A percentile compares a stretch with the other conserved stretches of the same genome.
phyloP scores from a whole-genome alignment of 2,113 vertebrate species.

The Lanius collurio region DNA sequence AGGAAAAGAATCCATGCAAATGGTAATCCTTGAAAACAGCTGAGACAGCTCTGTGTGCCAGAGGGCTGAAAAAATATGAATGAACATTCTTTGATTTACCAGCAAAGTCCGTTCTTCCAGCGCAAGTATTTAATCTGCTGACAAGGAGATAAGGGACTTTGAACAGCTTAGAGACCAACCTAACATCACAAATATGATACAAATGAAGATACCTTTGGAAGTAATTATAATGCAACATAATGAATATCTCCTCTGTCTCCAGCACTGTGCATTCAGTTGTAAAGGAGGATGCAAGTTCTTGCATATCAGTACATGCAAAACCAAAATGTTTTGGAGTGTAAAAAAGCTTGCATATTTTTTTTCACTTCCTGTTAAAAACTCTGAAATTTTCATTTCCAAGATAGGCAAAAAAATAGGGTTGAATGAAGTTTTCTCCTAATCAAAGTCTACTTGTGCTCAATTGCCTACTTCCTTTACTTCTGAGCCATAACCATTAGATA shows the following conservation, averaged over 20 bases:
- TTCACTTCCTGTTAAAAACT: neutral
- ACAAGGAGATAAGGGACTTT: neutral
- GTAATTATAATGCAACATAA: neutral
- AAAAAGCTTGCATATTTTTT: neutral
- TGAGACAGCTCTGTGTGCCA: neutral
- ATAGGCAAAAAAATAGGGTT: neutral
- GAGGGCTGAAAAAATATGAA: neutral
- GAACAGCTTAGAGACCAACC: neutral
- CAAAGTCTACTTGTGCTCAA: neutral
- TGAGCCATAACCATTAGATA: neutral
- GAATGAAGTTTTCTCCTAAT: neutral
- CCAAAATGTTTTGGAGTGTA: neutral
- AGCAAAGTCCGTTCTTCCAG: neutral
- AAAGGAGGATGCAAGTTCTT: neutral
- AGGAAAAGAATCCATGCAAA: neutral
- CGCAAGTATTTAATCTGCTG: constrained; percentile 26
- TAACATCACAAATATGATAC: neutral
- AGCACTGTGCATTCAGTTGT: neutral
- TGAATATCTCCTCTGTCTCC: neutral
- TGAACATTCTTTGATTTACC: neutral
- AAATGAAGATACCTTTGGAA: neutral
- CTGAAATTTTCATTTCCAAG: neutral
- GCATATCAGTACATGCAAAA: neutral
- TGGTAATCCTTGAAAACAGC: neutral
- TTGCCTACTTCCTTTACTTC: neutral